Evolutionary conservation across 2,113 vertebrate species (phyloP), one percentile per base, ranked within the genome.

Genomic region (Martes martes): DNA sequence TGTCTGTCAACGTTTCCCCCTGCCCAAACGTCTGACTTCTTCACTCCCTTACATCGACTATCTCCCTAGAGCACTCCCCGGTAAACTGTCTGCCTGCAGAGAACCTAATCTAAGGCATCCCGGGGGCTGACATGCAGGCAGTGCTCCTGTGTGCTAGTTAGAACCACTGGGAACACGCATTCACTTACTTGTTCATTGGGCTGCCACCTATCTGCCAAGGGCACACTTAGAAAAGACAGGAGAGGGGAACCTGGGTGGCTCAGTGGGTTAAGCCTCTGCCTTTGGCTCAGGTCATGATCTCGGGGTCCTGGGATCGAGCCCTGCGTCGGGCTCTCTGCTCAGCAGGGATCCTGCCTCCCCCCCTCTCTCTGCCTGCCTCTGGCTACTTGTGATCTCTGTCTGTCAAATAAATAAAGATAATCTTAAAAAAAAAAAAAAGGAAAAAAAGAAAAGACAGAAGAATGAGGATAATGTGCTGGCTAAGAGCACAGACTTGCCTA

Each of bases 401-500:
- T 52, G 50, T 52, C 50, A 52, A 15, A 52, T 52, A 52, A 52
- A 50, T 52, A 52, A 52, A 50, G 11, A 50, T 4, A 52, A 52
- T 52, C 50, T 52, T 52, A 52, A 52, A 52, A 16, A 42, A 42
- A 42, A 42, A 39, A 42, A 42, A 42, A 42, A 42, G 39, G 50
- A 52, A 50, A 52, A 52, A 16, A 52, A 52, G 50, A 52, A 52
- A 52, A 52, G 50, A 52, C 50, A 50, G 57, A 6, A 33, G 2
- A 7, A 31, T 1, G 2, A 42, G 65, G 11, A 33, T 2, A 7
- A 18, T 1, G 2, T 18, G 8, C 19, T 8, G 5, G n/a, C 24
- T 13, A 9, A 52, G 47, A 69, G 74, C 8, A 2, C 39, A 90
- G n/a, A n/a, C 31, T 67, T 26, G 47, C n/a, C 31, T 61, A 42